These are phyloP conservation scores for Shinisaurus crocodilurus DNA, from an alignment of 2,113 vertebrate genomes.

Conservation along the genomic window DNA sequence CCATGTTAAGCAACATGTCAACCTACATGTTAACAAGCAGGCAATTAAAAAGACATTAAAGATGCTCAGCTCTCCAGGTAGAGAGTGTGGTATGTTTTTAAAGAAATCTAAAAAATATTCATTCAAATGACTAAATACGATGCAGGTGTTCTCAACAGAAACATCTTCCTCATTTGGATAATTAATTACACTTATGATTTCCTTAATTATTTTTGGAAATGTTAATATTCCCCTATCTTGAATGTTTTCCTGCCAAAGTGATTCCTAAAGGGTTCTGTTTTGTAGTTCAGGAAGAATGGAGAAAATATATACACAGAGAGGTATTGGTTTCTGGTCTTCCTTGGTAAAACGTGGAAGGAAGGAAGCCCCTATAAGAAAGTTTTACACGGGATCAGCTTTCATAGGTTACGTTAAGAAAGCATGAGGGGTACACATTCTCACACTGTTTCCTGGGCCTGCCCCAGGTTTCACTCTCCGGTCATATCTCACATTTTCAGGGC, in stretches of 20 bases:
- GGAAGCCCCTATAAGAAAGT: not conserved
- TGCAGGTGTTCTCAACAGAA: conserved; percentile 24
- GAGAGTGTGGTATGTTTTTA: not conserved
- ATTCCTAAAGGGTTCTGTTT: not conserved
- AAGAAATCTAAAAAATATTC: not conserved
- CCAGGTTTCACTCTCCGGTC: not conserved
- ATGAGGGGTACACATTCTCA: not conserved
- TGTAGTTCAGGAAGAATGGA: not conserved
- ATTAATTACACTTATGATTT: conserved; percentile 14
- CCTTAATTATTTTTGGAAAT: conserved; percentile 15
- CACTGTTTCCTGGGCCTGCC: not conserved
- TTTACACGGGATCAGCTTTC: not conserved
- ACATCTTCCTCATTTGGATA: conserved; percentile 7
- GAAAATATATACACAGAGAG: not conserved
- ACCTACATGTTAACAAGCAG: conserved; percentile 8
- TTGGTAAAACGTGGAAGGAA: not conserved
- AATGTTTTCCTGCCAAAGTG: not conserved
- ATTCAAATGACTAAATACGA: not conserved
- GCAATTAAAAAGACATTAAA: conserved; percentile 26
- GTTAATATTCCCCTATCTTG: not conserved
- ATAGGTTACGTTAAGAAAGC: not conserved
- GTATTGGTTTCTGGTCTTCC: not conserved
- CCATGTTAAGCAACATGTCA: not conserved
- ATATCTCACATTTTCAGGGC: not conserved
- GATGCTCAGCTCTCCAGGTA: conserved; percentile 5